phyloP scores from a whole-genome alignment of 2,797 vertebrate genomes.

The Sternotherus odoratus region DNA sequence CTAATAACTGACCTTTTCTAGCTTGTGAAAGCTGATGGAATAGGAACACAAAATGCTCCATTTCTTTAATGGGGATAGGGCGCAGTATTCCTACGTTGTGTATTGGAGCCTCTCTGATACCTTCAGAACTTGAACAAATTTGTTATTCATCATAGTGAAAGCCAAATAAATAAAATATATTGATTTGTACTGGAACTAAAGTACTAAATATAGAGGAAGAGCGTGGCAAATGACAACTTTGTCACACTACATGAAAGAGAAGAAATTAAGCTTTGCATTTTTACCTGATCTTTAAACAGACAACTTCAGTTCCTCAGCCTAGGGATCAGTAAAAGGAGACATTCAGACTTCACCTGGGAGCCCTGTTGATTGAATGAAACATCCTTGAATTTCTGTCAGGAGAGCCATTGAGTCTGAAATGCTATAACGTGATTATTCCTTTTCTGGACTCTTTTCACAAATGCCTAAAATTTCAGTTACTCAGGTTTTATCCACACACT shows the following conservation, averaged over 20 bases:
- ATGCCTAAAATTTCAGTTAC: constrained; percentile 63
- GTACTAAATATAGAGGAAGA: constrained; percentile 53
- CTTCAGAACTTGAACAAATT: constrained; percentile 45
- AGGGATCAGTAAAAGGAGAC: constrained; percentile 35
- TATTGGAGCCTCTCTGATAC: background rate
- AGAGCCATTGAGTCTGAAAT: constrained; percentile 38
- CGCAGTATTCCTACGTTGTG: background rate
- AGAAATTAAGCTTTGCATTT: constrained; percentile 60
- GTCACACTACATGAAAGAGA: constrained; percentile 56
- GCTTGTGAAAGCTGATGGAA: background rate
- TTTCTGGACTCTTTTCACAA: constrained; percentile 49
- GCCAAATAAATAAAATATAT: constrained; percentile 71
- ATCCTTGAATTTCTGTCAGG: background rate
- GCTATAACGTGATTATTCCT: constrained; percentile 64
- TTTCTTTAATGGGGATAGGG: background rate
- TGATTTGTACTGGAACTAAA: constrained; percentile 64
- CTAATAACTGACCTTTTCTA: no score
- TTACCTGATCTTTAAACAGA: constrained; percentile 19
- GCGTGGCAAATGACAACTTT: constrained; percentile 57
- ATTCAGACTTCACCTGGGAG: background rate
- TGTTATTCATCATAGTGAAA: constrained; percentile 44
- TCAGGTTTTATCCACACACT: constrained; percentile 44
- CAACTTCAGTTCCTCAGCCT: background rate
- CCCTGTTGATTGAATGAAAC: background rate
- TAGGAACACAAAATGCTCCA: fast-evolving